phyloP scores from a whole-genome alignment of 1,140 invertebrate species.

The Drosophila elegans region DNA sequence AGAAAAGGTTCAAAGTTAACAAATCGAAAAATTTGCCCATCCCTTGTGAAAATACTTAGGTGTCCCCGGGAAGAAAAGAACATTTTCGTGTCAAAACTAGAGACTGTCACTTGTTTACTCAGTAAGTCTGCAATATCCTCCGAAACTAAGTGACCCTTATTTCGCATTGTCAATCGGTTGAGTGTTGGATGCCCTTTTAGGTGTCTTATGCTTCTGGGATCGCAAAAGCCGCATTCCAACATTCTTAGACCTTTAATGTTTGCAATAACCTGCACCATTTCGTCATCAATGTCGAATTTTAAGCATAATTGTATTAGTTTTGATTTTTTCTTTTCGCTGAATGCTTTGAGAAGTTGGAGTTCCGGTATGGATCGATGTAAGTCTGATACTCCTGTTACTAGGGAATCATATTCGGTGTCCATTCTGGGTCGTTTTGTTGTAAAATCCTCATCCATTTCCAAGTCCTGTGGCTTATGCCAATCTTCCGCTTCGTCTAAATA shows the following conservation, averaged over 20 bases:
- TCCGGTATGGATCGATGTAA: neutral
- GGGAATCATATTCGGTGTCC: neutral
- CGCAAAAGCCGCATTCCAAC: conserved; percentile 19
- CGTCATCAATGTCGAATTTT: conserved; percentile 14
- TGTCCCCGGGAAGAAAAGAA: neutral
- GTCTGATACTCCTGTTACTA: neutral
- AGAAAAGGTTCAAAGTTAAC: neutral
- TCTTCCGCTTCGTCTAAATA: neutral
- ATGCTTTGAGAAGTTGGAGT: conserved; percentile 3
- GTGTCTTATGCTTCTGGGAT: conserved; percentile 13
- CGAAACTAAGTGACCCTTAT: neutral
- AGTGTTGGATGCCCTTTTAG: conserved; percentile 1
- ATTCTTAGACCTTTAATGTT: conserved; percentile 8
- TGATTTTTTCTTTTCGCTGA: conserved; percentile 1
- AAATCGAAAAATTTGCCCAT: neutral
- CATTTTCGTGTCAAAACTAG: conserved; percentile 4
- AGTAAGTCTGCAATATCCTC: neutral
- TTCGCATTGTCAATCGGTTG: neutral
- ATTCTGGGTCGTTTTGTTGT: neutral
- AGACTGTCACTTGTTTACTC: neutral
- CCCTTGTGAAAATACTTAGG: neutral
- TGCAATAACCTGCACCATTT: conserved; percentile 1
- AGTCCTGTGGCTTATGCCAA: neutral
- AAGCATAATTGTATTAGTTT: conserved; percentile 4
- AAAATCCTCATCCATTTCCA: neutral